Evolutionary conservation across 2,888 invertebrate species (phyloP), one percentile per base, ranked within the genome.

Genomic region (Caenorhabditis imperialis): DNA sequence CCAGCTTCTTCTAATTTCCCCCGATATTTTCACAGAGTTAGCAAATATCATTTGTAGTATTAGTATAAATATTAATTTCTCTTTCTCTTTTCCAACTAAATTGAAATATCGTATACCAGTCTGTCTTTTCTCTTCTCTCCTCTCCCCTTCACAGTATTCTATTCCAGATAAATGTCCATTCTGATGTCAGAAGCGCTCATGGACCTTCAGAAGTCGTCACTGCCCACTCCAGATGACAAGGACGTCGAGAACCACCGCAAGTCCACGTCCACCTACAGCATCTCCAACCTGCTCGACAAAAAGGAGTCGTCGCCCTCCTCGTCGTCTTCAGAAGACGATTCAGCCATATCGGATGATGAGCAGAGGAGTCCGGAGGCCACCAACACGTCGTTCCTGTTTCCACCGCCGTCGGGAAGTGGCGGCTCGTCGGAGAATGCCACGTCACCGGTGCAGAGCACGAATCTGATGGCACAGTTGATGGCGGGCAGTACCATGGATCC

Each of bases 211-310:
- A 30, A 30, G 10, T 30, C 30, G 30, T 6, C 10, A 6, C 7
- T 30, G 6, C 7, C 10, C 10, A 6, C 10, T 6, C 30, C 30
- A 6, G 18, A 3, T 4, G 44, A 44, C 44, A 57, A 65, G 10
- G 57, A 65, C 23, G 65, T 57, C 44, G 25, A 47, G 22, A 58
- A 63, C 25, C 57, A 69, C 33, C 67, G 67, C 12, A 67, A 67
- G 25, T 35, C 18, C 18, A 58, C 73, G 14, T 54, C 73, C 20
- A 61, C 74, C 8, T 75, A 75, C 58, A 70, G 63, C 35, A 75
- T 75, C 30, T 63, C 75, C 10, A 75, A 63, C 27, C 35, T 74
- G 2, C 67, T 67, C 14, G 63, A 63, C 23, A 75, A 75, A 42
- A 75, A 75, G 30, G 75, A 75, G 37, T 58, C 58, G n/a, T 35